These are phyloP conservation scores for Misgurnus anguillicaudatus DNA, from an alignment of 2,113 vertebrate genomes.

Conservation along the genomic window DNA sequence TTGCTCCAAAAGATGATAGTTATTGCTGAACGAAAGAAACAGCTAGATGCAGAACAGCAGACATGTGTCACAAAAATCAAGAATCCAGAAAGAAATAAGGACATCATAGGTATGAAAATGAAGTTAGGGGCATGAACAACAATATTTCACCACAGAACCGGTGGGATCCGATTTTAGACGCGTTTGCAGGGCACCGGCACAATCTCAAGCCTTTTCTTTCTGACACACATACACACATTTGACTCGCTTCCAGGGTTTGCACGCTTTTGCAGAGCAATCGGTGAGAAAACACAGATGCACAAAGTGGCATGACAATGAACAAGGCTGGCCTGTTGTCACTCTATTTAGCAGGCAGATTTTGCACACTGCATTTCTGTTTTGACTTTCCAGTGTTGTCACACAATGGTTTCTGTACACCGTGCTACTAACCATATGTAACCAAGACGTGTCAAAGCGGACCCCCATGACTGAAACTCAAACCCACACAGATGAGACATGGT, in stretches of 20 bases:
- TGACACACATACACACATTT: neutral
- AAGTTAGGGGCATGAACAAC: neutral
- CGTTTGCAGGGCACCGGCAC: constrained; percentile 9
- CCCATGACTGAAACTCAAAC: constrained; percentile 43
- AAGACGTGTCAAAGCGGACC: constrained; percentile 46
- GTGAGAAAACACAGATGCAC: constrained; percentile 33
- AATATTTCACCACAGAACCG: neutral
- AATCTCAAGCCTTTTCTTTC: constrained; percentile 11
- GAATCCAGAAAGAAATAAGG: constrained; percentile 8
- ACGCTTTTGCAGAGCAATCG: neutral
- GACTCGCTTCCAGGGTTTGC: constrained; percentile 29
- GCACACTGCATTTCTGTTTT: constrained; percentile 21
- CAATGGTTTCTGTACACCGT: constrained; percentile 30
- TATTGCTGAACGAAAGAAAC: neutral
- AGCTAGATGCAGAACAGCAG: constrained; percentile 24
- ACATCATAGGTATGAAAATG: constrained; percentile 3
- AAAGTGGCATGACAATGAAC: constrained; percentile 35
- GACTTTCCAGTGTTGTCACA: constrained; percentile 32
- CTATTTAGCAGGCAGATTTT: constrained; percentile 48
- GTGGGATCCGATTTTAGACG: constrained; percentile 27
- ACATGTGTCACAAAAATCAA: constrained; percentile 25
- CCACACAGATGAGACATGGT: constrained; percentile 23
- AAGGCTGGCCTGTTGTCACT: constrained; percentile 34
- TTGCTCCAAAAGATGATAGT: constrained; percentile 12
- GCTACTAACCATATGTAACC: constrained; percentile 45